Evolutionary conservation across 2,888 invertebrate species (phyloP).

Genomic region (Eupsilia transversa): DNA sequence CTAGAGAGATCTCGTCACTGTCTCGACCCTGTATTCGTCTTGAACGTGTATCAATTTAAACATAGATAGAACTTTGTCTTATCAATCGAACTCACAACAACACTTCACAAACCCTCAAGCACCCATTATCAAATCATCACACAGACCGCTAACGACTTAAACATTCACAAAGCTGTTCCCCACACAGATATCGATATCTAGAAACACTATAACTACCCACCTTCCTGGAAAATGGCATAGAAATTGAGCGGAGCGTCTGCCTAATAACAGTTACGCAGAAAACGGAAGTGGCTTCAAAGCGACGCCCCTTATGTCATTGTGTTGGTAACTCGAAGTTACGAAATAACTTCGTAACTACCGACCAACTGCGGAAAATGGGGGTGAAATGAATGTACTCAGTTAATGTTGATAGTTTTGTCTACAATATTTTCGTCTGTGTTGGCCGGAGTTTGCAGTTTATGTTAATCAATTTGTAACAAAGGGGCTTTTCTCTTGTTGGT

Average conservation of each 20-base stretch:
- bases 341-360: conserved; percentile 80
- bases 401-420: conserved; percentile 67
- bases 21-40: no score
- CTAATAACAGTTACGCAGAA: conserved; percentile 80
- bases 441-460: conserved; percentile 26
- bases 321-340: conserved; percentile 80
- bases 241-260: conserved; percentile 75
- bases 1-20: no score
- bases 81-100: conserved; percentile 46
- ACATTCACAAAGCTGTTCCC: conserved; percentile 23
- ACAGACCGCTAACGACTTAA: conserved; percentile 49
- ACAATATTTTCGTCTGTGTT: conserved; percentile 50
- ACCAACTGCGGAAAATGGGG: conserved; percentile 79
- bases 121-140: conserved; percentile 28
- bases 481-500: conserved; percentile 12
- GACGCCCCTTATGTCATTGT: conserved; percentile 82
- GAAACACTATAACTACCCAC: conserved; percentile 64
- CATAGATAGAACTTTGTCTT: conserved; percentile 9
- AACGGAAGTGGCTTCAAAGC: conserved; percentile 81
- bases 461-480: conserved; percentile 34
- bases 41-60: neutral
- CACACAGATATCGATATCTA: conserved; percentile 69
- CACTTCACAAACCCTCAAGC: conserved; percentile 24
- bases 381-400: conserved; percentile 74
- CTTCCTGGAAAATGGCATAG: conserved; percentile 72